phyloP scores from a whole-genome alignment of 2,888 invertebrate species.

The Mongoloraphidia duomilia region DNA sequence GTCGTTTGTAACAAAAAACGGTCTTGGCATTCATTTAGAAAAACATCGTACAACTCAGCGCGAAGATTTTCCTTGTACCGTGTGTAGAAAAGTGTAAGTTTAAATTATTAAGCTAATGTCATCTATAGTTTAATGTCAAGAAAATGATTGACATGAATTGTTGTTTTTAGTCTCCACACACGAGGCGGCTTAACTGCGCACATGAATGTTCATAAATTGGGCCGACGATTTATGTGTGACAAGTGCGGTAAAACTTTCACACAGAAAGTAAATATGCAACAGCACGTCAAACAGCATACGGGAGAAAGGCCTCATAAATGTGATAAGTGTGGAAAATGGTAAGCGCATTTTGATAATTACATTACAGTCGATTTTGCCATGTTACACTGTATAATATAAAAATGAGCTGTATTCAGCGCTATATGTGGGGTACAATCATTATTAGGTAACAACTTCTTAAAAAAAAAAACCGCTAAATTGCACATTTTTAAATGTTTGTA shows the following conservation, averaged over 20 bases:
- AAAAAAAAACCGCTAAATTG: no score
- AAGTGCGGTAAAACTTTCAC: conserved; percentile 39
- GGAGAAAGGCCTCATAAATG: conserved; percentile 35
- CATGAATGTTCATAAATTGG: conserved; percentile 29
- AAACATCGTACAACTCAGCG: conserved; percentile 29
- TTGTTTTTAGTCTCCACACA: conserved; percentile 26
- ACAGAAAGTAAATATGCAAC: conserved; percentile 36
- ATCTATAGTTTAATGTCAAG: background rate
- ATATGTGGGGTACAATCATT: no score
- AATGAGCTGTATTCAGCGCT: no score
- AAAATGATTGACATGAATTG: background rate
- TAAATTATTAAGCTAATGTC: background rate
- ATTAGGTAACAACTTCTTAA: no score
- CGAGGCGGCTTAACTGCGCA: conserved; percentile 31
- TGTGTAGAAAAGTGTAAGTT: conserved; percentile 30
- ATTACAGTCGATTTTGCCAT: no score
- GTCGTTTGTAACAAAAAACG: conserved; percentile 31
- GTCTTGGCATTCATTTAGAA: conserved; percentile 34
- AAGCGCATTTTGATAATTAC: conserved; percentile 11
- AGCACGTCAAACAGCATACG: conserved; percentile 32
- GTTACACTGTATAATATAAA: no score
- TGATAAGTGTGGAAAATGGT: conserved; percentile 33
- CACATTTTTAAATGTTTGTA: no score
- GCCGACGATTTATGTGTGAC: conserved; percentile 35
- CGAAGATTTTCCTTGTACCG: conserved; percentile 29